These are phyloP conservation scores for Callyntrura guangdongensis DNA, from an alignment of 2,888 invertebrate genomes.

Conservation along the genomic window DNA sequence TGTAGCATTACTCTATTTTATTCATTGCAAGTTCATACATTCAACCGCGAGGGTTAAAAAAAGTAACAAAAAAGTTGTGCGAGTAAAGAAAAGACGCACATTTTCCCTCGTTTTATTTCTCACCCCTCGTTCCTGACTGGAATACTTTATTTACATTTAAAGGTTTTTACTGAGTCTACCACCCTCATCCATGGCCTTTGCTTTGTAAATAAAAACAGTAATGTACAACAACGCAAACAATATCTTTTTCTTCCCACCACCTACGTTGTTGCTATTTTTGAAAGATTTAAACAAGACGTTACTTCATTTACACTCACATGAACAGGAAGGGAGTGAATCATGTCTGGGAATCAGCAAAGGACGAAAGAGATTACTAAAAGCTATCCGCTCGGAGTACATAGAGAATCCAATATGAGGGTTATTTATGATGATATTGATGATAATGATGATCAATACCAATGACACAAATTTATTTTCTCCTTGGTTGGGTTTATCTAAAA, in stretches of 20 bases:
- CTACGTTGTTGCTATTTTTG: not conserved
- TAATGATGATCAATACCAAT: no score
- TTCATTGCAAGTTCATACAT: slow-evolving; percentile 27
- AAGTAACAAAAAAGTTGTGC: not conserved
- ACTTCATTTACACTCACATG: not conserved
- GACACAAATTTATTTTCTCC: no score
- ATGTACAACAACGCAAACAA: not conserved
- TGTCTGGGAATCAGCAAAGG: not conserved
- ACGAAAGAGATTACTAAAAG: no score
- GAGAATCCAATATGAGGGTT: no score
- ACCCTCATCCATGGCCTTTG: not conserved
- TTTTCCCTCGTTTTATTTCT: slow-evolving; percentile 19
- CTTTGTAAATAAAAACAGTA: slow-evolving; percentile 1
- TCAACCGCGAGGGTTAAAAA: slow-evolving; percentile 15
- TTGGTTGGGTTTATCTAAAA: no score
- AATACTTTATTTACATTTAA: slow-evolving; percentile 47
- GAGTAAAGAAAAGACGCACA: slow-evolving; percentile 19
- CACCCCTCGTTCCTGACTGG: slow-evolving; percentile 37
- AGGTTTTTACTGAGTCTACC: slow-evolving; percentile 26
- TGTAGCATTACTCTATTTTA: slow-evolving; percentile 31
- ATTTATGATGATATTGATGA: no score
- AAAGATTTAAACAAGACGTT: not conserved
- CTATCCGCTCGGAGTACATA: no score
- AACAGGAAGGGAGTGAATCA: not conserved
- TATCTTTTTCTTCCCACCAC: not conserved